These are phyloP conservation scores for Itoplectis maculator DNA, from an alignment of 2,888 invertebrate genomes.

Conservation along the genomic window DNA sequence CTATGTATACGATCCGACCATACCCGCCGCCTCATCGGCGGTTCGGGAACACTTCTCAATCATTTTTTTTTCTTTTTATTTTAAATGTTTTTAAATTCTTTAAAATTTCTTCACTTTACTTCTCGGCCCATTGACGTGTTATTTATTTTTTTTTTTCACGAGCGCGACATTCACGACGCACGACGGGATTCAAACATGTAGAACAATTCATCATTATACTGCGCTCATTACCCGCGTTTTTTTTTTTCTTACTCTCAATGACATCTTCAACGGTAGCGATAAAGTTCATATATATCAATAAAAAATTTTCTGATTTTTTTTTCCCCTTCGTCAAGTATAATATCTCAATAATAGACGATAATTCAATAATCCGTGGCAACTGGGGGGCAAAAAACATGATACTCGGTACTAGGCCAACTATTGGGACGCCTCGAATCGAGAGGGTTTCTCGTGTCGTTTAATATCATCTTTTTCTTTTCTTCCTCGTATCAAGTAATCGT, in stretches of 20 bases:
- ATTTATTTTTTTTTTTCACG: constrained; percentile 14
- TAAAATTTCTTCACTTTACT: constrained; percentile 26
- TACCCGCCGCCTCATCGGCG: constrained; percentile 66
- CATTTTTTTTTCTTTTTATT: constrained; percentile 18
- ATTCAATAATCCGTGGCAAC: constrained; percentile 77
- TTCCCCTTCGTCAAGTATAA: constrained; percentile 73
- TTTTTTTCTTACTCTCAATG: constrained; percentile 59
- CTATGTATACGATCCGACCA: constrained; percentile 63
- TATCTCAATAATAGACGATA: constrained; percentile 79
- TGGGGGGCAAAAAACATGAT: constrained; percentile 78
- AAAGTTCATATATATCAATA: constrained; percentile 81
- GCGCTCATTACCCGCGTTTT: constrained; percentile 53
- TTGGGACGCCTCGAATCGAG: constrained; percentile 75
- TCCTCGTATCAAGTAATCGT: neutral
- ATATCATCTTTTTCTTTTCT: constrained; percentile 20
- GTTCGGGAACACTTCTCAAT: constrained; percentile 41
- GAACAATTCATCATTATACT: constrained; percentile 46
- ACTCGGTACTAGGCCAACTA: constrained; percentile 83
- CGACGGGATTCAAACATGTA: constrained; percentile 49
- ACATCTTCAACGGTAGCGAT: constrained; percentile 81
- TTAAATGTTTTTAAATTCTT: neutral
- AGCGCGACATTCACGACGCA: constrained; percentile 38
- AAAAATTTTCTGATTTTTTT: constrained; percentile 74
- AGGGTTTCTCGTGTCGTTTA: constrained; percentile 67
- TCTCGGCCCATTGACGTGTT: constrained; percentile 47